Conservation (phyloP, 2,888 invertebrate species). For the Ormyrus thymus region DNA sequence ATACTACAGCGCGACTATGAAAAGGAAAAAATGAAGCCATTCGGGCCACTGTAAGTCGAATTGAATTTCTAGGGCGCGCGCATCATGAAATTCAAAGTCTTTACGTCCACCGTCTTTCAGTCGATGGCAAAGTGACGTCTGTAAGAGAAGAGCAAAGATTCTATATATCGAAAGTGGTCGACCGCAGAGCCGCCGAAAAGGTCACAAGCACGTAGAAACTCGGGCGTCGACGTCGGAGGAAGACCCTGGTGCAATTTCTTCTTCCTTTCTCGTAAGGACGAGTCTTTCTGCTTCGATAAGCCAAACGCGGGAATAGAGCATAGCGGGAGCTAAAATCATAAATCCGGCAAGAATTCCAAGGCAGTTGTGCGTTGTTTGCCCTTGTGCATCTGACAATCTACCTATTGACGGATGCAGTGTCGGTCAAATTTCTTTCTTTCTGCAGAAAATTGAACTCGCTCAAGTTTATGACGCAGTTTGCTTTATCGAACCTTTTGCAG, state of each 20-base stretch:
- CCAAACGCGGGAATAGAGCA: slow-evolving; percentile 8
- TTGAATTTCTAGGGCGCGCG: slow-evolving; percentile 65
- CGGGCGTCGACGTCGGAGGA: slow-evolving; percentile 41
- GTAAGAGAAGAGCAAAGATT: background rate
- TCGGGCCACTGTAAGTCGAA: slow-evolving; percentile 56
- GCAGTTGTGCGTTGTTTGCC: background rate
- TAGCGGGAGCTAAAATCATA: background rate
- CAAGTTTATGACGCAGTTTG: slow-evolving; percentile 15
- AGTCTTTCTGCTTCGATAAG: slow-evolving; percentile 57
- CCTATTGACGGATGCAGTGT: no score
- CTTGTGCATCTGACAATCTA: background rate
- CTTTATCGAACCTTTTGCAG: slow-evolving; percentile 5
- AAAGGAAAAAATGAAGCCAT: slow-evolving; percentile 39
- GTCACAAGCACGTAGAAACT: slow-evolving; percentile 45
- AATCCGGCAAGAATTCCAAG: slow-evolving; percentile 31
- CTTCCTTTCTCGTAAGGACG: slow-evolving; percentile 56
- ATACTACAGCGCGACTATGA: slow-evolving; percentile 5
- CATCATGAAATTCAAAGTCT: slow-evolving; percentile 66
- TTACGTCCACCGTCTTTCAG: slow-evolving; percentile 35
- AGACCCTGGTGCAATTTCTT: slow-evolving; percentile 57
- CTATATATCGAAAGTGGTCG: slow-evolving; percentile 32
- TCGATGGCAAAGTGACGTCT: slow-evolving; percentile 35
- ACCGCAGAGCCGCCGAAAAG: slow-evolving; percentile 30
- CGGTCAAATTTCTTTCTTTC: background rate
- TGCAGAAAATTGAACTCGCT: background rate